Percentiles rank a stretch among this genome's conserved stretches.
Evolutionary conservation across 2,113 vertebrate genomes (phyloP).

Genomic region (Oceanodroma tethys): DNA sequence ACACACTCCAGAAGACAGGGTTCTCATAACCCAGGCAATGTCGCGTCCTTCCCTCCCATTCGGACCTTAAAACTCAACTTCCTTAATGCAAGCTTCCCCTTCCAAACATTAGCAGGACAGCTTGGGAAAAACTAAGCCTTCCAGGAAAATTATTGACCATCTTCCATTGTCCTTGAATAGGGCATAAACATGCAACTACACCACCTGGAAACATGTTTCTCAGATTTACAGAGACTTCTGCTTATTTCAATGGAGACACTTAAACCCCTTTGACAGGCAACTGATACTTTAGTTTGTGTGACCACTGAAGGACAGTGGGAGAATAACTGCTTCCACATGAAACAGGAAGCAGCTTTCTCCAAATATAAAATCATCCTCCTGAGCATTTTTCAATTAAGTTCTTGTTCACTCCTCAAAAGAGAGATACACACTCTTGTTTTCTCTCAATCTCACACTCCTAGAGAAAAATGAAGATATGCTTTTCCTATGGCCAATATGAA

Average conservation of each 20-base stretch:
- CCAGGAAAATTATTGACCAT: not conserved
- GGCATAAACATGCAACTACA: not conserved
- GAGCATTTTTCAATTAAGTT: not conserved
- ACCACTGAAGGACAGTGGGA: not conserved
- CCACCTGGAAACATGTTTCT: not conserved
- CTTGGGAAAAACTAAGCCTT: not conserved
- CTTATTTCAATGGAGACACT: not conserved
- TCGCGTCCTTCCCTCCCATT: not conserved
- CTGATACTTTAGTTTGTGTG: not conserved
- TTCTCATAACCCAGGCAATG: not conserved
- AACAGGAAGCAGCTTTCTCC: not conserved
- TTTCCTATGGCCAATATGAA: not conserved
- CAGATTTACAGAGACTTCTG: not conserved
- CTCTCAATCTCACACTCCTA: not conserved
- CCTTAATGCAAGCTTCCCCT: not conserved
- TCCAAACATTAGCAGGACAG: not conserved
- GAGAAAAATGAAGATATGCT: not conserved
- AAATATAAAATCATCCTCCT: not conserved
- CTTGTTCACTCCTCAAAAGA: not conserved
- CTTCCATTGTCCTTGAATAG: not conserved
- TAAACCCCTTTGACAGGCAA: not conserved
- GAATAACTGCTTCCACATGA: not conserved
- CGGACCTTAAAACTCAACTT: not conserved
- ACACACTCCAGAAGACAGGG: too few species aligned
- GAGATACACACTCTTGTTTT: not conserved